phyloP scores from a whole-genome alignment of 2,113 vertebrate species.

The Cottus gobio region DNA sequence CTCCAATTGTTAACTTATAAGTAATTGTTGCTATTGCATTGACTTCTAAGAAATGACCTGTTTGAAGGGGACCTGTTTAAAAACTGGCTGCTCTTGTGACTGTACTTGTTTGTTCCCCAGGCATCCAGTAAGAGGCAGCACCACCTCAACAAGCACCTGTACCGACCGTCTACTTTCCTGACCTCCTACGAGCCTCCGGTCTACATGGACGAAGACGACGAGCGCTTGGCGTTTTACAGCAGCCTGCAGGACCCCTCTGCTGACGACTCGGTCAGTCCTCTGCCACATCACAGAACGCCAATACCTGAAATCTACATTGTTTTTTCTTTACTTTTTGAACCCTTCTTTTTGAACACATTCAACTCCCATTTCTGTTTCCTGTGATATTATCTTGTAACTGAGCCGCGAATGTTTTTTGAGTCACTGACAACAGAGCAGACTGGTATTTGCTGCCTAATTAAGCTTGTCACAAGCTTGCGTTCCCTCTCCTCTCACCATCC shows the following conservation, averaged over 20 bases:
- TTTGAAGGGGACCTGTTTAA: neutral
- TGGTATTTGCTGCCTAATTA: conserved; percentile 19
- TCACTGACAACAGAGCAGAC: neutral
- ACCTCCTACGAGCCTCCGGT: conserved; percentile 98
- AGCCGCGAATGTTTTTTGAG: neutral
- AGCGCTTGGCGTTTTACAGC: conserved; percentile 89
- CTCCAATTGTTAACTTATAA: neutral
- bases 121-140: conserved; percentile 95
- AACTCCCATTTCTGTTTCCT: neutral
- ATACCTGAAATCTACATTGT: neutral
- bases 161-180: conserved; percentile 98
- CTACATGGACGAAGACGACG: conserved; percentile 98
- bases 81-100: neutral
- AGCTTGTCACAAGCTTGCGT: neutral
- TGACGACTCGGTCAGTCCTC: conserved; percentile 88
- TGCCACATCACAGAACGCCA: neutral
- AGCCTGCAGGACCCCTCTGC: conserved; percentile 85
- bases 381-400: neutral
- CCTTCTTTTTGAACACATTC: neutral
- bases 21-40: neutral
- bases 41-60: neutral
- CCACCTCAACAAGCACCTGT: conserved; percentile 98
- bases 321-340: neutral
- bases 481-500: neutral
- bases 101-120: conserved; percentile 73